Conservation (phyloP, 2,113 vertebrate species). For the Archilochus colubris region DNA sequence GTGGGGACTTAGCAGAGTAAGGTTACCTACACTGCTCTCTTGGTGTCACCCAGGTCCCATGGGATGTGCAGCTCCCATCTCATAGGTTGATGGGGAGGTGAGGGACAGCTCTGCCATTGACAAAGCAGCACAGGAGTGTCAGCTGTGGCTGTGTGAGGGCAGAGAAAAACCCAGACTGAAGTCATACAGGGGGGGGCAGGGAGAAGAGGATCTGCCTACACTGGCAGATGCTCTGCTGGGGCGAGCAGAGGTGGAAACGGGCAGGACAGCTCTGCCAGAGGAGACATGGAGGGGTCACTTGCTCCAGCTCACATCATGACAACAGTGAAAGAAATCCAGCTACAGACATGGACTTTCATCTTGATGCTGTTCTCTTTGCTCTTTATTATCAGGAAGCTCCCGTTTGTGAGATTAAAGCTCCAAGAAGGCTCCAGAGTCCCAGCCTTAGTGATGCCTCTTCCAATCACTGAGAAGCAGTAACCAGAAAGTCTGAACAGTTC, state of each 20-base stretch:
- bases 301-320: neutral
- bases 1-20: neutral
- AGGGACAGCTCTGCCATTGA: neutral
- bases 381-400: neutral
- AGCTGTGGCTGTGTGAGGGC: neutral
- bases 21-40: neutral
- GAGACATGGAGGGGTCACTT: neutral
- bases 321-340: neutral
- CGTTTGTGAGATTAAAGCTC: neutral
- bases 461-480: neutral
- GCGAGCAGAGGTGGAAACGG: neutral
- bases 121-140: neutral
- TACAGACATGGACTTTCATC: neutral
- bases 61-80: fast-evolving
- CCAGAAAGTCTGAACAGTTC: neutral
- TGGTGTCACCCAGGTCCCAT: neutral
- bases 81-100: neutral
- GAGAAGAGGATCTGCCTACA: neutral
- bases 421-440: neutral
- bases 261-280: neutral
- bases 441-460: neutral
- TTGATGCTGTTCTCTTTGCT: neutral
- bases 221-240: neutral
- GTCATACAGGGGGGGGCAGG: neutral
- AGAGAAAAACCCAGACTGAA: neutral